A percentile compares a stretch with the other conserved stretches of the same genome.
Evolutionary conservation across 1,140 invertebrate genomes (phyloP).

Genomic region (Schlechtendalia chinensis): DNA sequence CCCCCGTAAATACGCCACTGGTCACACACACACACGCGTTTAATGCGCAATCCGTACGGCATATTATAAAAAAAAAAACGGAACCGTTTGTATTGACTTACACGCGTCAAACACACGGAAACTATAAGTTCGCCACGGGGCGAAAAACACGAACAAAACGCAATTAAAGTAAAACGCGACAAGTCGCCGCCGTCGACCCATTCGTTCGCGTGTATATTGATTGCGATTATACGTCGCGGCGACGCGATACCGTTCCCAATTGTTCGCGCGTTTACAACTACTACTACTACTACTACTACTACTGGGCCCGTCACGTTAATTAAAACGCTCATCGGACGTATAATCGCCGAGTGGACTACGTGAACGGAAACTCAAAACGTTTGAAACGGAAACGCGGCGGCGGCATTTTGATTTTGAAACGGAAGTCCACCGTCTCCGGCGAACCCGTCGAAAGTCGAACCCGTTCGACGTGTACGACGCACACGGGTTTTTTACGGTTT

Average conservation of each 20-base stretch:
- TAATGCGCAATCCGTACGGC: too few species aligned
- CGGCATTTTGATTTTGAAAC: slow-evolving; percentile 26
- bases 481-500: too few species aligned
- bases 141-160: not conserved
- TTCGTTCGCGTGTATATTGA: slow-evolving; percentile 13
- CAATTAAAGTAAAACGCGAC: slow-evolving; percentile 12
- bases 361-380: slow-evolving; percentile 31
- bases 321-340: slow-evolving; percentile 14
- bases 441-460: too few species aligned
- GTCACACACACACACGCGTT: too few species aligned
- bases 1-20: too few species aligned
- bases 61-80: too few species aligned
- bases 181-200: not conserved
- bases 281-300: too few species aligned
- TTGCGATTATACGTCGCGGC: slow-evolving; percentile 19
- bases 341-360: slow-evolving; percentile 36
- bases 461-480: too few species aligned
- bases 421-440: too few species aligned
- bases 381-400: slow-evolving; percentile 19
- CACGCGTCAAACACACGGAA: not conserved
- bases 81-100: too few species aligned
- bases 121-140: not conserved
- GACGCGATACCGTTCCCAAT: not conserved
- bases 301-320: too few species aligned
- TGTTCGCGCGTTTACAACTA: slow-evolving; percentile 28